These are phyloP conservation scores for Benthosema pterotum DNA, from an alignment of 2,797 vertebrate genomes.

Conservation along the genomic window DNA sequence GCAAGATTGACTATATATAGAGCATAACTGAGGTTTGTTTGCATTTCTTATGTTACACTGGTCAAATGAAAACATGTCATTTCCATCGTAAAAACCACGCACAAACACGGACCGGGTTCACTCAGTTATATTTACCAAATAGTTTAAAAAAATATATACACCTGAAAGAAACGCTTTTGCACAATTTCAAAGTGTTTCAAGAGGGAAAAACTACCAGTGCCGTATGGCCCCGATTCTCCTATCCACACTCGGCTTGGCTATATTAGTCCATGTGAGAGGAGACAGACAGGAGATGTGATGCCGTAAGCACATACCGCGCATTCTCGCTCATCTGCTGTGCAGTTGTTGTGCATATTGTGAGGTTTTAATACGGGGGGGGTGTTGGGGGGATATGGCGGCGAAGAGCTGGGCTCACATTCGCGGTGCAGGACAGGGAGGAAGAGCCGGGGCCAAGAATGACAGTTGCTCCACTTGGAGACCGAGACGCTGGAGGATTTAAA, in stretches of 20 bases:
- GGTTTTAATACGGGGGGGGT: slow-evolving; percentile 82
- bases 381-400: no score
- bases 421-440: slow-evolving; percentile 74
- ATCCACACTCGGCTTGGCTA: slow-evolving; percentile 59
- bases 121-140: not conserved
- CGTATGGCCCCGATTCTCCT: slow-evolving; percentile 39
- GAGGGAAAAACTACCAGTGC: not conserved
- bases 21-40: slow-evolving; percentile 25
- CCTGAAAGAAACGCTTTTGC: not conserved
- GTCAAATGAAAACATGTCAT: slow-evolving; percentile 10
- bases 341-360: slow-evolving; percentile 91
- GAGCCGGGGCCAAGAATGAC: slow-evolving; percentile 87
- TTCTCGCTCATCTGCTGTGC: slow-evolving; percentile 87
- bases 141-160: not conserved
- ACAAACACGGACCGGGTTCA: not conserved
- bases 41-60: slow-evolving; percentile 28
- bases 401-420: slow-evolving; percentile 83
- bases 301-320: slow-evolving; percentile 86
- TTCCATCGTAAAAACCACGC: not conserved
- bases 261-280: slow-evolving; percentile 85
- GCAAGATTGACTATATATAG: slow-evolving; percentile 33
- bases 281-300: slow-evolving; percentile 82
- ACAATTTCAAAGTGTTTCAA: slow-evolving; percentile 15
- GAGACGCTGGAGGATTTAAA: slow-evolving; percentile 83
- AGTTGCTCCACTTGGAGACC: slow-evolving; percentile 88